Percentiles rank a stretch among this genome's conserved stretches.
These are phyloP conservation scores for Panthera tigris DNA, from an alignment of 2,113 vertebrate genomes.

Conservation along the genomic window DNA sequence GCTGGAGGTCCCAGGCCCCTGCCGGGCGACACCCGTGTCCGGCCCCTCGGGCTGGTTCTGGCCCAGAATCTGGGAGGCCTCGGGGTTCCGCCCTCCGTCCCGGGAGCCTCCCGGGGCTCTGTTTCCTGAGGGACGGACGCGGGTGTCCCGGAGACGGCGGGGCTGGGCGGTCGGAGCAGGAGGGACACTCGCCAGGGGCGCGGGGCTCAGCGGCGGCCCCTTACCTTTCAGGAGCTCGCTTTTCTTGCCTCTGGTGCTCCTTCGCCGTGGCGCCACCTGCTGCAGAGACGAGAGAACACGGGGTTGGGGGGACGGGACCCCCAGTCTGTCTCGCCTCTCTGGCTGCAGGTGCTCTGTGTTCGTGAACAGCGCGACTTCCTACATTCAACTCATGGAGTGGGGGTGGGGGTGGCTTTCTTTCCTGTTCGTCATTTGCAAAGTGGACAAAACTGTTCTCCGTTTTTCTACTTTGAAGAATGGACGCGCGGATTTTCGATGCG, in stretches of 20 bases:
- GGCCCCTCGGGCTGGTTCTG: too few relatives aligned
- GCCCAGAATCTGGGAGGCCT: too few relatives aligned
- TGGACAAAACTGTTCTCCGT: background rate
- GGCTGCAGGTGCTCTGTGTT: background rate
- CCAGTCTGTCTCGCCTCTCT: background rate
- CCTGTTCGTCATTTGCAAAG: background rate
- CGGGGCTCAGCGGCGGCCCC: background rate
- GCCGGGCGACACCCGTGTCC: too few relatives aligned
- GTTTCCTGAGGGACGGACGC: background rate
- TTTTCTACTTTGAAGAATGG: background rate
- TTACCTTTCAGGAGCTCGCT: background rate
- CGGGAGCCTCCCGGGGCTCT: background rate
- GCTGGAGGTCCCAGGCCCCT: background rate
- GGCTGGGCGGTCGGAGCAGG: background rate
- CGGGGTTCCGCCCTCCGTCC: background rate
- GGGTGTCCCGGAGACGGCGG: too few relatives aligned
- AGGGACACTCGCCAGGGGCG: too few relatives aligned
- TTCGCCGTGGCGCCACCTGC: background rate
- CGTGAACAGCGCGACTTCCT: background rate
- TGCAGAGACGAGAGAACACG: background rate
- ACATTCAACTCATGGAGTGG: background rate
- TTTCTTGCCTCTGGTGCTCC: background rate
- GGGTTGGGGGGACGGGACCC: background rate
- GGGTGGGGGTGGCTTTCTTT: background rate
- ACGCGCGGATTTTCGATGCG: background rate